Evolutionary conservation across 2,888 invertebrate genomes (phyloP), one percentile per base, ranked within the genome.

Genomic region (Drosophila trichaetosa): DNA sequence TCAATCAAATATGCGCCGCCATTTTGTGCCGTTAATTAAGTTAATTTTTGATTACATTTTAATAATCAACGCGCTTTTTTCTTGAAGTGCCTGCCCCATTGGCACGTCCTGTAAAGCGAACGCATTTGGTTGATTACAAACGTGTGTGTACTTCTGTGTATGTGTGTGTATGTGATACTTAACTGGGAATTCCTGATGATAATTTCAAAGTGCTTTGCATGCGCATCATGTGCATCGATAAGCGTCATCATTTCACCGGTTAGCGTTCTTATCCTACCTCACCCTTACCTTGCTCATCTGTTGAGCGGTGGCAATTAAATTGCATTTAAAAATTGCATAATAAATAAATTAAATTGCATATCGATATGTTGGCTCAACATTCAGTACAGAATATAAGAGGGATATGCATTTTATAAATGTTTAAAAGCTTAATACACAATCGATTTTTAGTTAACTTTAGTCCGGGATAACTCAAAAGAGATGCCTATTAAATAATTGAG

Each of bases 11-110:
- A 72, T 71, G 61, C 66, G 74, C 54, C 71, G 61, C 70, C 40
- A 69, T 83, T 75, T 66, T 73, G 59, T 69, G 31, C 49, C 69
- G 86, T 83, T 87, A 87, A 87, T 87, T 81, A 86, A 90, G 90
- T 90, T 86, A 78, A 88, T 81, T 86, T 82, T 83, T 90, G 82
- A 88, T 90, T 83, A 78, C 90, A 83, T 83, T 83, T 88, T 86
- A 82, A 88, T 86, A 88, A 90, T 78, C 90, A 84, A 78, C 73
- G 56, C 27, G 27, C 3, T 29, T 51, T 70, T 52, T 74, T 61
- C 52, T 62, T 69, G 18, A 73, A 82, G 71, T 77, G 79, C 54
- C 58, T 65, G 58, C 33, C 74, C 52, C 66, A 61, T 70, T 68
- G 75, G 52, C 79, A 81, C 87, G 83, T 80, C 46, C 80, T 72